Conservation (phyloP, 2,888 invertebrate species). For the Minunthozetes semirufus region DNA sequence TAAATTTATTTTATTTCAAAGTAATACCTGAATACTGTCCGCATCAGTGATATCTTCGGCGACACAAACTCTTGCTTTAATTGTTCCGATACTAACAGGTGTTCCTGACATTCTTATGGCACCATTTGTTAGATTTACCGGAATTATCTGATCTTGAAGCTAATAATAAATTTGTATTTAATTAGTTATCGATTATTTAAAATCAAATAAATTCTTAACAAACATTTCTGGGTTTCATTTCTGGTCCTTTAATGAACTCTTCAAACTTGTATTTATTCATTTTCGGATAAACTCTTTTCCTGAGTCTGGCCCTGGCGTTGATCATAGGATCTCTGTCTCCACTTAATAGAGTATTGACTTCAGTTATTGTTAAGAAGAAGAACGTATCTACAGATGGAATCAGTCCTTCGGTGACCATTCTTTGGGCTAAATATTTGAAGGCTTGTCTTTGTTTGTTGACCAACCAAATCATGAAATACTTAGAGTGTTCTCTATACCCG, state of each 20-base stretch:
- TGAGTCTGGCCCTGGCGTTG: conserved; percentile 18
- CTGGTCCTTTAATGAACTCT: conserved; percentile 20
- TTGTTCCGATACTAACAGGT: conserved; percentile 22
- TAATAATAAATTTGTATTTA: not conserved
- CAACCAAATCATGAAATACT: conserved; percentile 50
- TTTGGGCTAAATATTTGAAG: conserved; percentile 36
- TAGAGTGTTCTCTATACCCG: conserved; percentile 60
- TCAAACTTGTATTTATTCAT: conserved; percentile 16
- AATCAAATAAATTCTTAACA: not conserved
- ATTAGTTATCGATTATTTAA: no score
- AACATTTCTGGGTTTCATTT: conserved; percentile 15
- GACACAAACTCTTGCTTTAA: conserved; percentile 26
- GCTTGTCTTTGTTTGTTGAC: conserved; percentile 35
- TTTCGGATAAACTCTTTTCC: conserved; percentile 10
- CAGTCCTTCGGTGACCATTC: conserved; percentile 51
- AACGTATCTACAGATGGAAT: conserved; percentile 61
- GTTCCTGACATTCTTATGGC: no score
- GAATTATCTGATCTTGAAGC: not conserved
- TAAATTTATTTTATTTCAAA: no score
- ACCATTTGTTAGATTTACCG: no score
- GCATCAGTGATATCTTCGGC: conserved; percentile 26
- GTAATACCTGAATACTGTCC: not conserved
- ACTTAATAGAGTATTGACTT: conserved; percentile 57
- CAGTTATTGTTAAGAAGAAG: conserved; percentile 61
- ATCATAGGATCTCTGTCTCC: conserved; percentile 8